Evolutionary conservation across 2,888 invertebrate genomes (phyloP), one percentile per base, ranked within the genome.

Genomic region (Hyalella azteca): DNA sequence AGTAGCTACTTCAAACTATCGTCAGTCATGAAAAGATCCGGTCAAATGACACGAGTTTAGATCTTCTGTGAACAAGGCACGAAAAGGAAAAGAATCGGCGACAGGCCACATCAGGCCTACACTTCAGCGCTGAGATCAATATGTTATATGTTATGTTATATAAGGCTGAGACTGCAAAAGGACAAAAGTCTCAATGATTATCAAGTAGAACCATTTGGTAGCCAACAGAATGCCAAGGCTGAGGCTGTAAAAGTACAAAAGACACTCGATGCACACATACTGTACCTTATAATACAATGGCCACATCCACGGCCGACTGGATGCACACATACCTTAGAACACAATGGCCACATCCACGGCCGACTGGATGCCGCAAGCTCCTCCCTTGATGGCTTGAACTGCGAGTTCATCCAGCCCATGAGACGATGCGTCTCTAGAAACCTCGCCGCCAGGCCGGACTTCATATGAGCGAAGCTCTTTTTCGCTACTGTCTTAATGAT

Each of bases 311-410:
- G 15, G 45, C 15, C 45, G 45, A 45, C 7, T 11, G 45, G 5
- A 1, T 22, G 19, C 1, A n/a, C n/a, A 39, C 66, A 40, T 26
- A 83, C 83, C 81, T 80, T 81, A 79, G 78, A 78, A 22, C 76
- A 79, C n/a, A 82, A 7, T 0, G 84, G 84, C 84, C 84, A 84
- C 84, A 84, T 84, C 84, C 84, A 84, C 15, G 84, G 84, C 3
- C 82, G 19, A 77, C 81, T 77, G 1, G 76, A 50, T 15, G 29
- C 73, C 50, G 45, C 73, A 2, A 41, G 15, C 32, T 81, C 78
- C 1, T 9, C 32, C 0, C 76, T 75, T 5, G 54, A 60, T 0
- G 82, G 81, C 40, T 79, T 81, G 32, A 84, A 81, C n/a, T 81
- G 73, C 1, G 45, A 45, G 50, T 84, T 84, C 13, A 81, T 60